These are phyloP conservation scores for Lacanobia oleracea DNA, from an alignment of 2,888 invertebrate species.

Conservation along the genomic window DNA sequence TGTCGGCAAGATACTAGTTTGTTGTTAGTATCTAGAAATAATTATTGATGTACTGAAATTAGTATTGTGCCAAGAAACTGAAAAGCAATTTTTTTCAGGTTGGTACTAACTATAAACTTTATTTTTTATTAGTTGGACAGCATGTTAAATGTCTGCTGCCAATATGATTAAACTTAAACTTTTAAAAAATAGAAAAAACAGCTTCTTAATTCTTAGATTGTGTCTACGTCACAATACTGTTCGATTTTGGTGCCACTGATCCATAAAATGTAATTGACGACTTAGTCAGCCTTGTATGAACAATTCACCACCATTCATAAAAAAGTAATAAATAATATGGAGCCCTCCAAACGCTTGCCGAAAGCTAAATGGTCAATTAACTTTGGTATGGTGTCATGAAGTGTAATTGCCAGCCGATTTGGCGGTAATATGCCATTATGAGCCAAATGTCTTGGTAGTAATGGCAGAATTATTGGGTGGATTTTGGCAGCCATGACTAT, in stretches of 20 bases:
- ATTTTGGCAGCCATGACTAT: conserved; percentile 39
- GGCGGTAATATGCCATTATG: conserved; percentile 65
- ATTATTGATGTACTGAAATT: conserved; percentile 20
- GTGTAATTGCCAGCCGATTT: conserved; percentile 62
- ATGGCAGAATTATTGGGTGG: conserved; percentile 42
- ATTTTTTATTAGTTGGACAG: neutral
- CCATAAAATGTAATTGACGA: conserved; percentile 32
- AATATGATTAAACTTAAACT: neutral
- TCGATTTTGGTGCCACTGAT: conserved; percentile 22
- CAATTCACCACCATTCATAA: conserved; percentile 41
- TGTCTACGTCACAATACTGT: conserved; percentile 10
- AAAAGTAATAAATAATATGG: conserved; percentile 61
- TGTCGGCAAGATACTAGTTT: neutral
- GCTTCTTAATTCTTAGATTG: neutral
- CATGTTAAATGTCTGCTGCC: neutral
- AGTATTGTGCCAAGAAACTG: conserved; percentile 18
- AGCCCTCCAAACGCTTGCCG: conserved; percentile 43
- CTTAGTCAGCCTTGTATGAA: conserved; percentile 28
- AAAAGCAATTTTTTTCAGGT: neutral
- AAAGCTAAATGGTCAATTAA: conserved; percentile 64
- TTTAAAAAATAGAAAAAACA: neutral
- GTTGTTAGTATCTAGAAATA: conserved; percentile 15
- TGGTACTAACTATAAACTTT: neutral
- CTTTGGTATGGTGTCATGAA: conserved; percentile 62
- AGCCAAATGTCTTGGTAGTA: conserved; percentile 32